phyloP scores from a whole-genome alignment of 2,113 vertebrate species.

The Illadopsis cleaveri region DNA sequence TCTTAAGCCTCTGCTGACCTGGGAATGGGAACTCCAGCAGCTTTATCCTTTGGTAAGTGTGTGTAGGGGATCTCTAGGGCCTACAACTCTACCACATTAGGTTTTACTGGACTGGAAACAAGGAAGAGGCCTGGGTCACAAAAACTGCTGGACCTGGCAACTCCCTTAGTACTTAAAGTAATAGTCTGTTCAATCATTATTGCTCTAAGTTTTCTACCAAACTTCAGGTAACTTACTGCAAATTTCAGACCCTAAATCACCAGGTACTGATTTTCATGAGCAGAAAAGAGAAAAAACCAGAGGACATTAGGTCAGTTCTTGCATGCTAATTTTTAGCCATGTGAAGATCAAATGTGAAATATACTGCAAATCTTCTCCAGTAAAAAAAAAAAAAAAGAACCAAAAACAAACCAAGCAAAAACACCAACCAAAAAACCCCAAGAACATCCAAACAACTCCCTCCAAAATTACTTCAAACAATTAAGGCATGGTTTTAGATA shows the following conservation, averaged over 20 bases:
- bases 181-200: background rate
- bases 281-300: rapidly evolving
- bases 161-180: background rate
- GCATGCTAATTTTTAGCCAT: background rate
- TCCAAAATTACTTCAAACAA: background rate
- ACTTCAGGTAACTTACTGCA: background rate
- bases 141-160: background rate
- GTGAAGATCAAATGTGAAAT: background rate
- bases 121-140: background rate
- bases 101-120: background rate
- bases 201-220: background rate
- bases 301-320: background rate
- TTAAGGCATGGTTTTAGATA: background rate
- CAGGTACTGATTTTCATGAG: background rate
- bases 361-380: background rate
- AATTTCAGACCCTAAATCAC: background rate
- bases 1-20: background rate
- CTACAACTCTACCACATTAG: rapidly evolving
- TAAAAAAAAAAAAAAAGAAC: background rate
- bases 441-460: rapidly evolving
- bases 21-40: background rate
- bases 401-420: background rate
- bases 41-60: background rate
- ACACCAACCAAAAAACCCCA: background rate
- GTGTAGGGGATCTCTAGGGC: background rate